A percentile compares a stretch with the other conserved stretches of the same genome.
Conservation (phyloP, 2,113 vertebrate species). For the Eclectus roratus region DNA sequence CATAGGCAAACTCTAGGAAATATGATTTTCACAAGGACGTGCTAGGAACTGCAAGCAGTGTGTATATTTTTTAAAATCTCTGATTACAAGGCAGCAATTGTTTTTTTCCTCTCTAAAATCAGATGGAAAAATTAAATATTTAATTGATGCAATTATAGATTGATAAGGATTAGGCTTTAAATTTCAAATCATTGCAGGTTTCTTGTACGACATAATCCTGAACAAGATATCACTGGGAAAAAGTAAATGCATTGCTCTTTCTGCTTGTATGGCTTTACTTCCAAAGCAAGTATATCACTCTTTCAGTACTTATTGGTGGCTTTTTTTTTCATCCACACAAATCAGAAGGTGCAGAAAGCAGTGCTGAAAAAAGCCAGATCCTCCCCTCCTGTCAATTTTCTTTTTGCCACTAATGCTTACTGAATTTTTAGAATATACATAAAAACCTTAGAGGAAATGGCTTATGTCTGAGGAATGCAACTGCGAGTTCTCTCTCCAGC, state of each 20-base stretch:
- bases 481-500: neutral
- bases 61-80: neutral
- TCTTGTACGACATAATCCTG: neutral
- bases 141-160: neutral
- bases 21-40: neutral
- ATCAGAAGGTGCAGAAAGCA: neutral
- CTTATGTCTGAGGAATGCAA: neutral
- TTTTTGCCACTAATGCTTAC: neutral
- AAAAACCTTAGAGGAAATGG: neutral
- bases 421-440: neutral
- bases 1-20: neutral
- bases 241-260: neutral
- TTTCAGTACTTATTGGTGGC: neutral
- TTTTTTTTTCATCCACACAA: neutral
- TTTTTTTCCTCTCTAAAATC: neutral
- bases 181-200: neutral
- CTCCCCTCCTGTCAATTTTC: neutral
- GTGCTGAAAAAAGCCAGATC: neutral
- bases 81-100: neutral
- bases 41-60: neutral
- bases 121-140: neutral
- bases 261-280: neutral
- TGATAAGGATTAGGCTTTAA: neutral
- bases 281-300: neutral
- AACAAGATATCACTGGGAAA: neutral